These are phyloP conservation scores for Cherax quadricarinatus DNA, from an alignment of 1,140 invertebrate genomes.

Conservation along the genomic window DNA sequence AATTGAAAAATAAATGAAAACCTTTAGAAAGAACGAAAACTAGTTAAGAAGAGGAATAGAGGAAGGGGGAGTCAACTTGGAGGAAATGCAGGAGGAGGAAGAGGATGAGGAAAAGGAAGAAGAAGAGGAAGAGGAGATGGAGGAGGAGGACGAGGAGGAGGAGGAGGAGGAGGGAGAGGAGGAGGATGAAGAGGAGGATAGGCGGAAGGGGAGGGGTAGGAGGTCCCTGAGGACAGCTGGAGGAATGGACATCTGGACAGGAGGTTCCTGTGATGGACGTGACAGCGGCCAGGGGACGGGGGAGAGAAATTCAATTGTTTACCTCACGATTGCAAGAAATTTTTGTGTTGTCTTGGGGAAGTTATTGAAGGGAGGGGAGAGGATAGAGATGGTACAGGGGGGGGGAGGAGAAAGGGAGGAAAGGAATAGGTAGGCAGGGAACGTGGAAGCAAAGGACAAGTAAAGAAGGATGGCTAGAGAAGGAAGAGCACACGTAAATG, in stretches of 20 bases:
- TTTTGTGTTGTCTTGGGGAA: conserved; percentile 26
- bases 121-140: not conserved
- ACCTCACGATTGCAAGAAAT: conserved; percentile 56
- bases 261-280: conserved; percentile 48
- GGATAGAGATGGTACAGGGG: not conserved
- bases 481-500: not conserved
- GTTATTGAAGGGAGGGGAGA: not conserved
- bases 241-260: conserved; percentile 65
- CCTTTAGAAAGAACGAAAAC: not conserved
- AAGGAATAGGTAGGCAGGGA: not conserved
- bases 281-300: conserved; percentile 44
- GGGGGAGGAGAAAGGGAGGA: not conserved
- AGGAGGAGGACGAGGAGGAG: not conserved
- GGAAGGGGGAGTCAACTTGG: not conserved
- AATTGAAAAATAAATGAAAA: no score
- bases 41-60: not conserved
- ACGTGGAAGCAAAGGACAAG: not conserved
- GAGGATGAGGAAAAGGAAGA: not conserved
- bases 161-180: conserved; percentile 3
- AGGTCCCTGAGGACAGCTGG: conserved; percentile 28
- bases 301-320: conserved; percentile 66
- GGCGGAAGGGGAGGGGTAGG: not conserved
- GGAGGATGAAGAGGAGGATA: not conserved
- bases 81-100: not conserved
- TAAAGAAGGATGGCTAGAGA: not conserved